Evolutionary conservation across 2,797 vertebrate species (phyloP), one percentile per base, ranked within the genome.

Genomic region (Acanthurus lineatus): DNA sequence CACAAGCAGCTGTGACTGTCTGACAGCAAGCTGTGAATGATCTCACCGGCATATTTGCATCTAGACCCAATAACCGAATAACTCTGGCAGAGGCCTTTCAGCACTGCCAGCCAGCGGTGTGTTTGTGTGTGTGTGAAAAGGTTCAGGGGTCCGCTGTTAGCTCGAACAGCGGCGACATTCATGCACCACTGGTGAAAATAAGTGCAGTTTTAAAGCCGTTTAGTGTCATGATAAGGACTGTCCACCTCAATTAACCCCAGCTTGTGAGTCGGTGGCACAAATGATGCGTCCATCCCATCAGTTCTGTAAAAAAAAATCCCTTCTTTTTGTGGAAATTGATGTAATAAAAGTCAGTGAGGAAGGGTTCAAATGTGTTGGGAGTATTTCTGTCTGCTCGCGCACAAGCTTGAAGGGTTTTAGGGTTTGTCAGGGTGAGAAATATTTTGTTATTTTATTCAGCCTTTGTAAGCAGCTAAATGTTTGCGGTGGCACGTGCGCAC

Each of bases 181-280:
- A 91, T 56, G 86, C 86, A 69, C 83, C 84, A 28, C 76, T 62
- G 86, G 83, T 2, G 6, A 80, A 87, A 91, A 86, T 88, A 83
- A 90, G 84, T 80, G 76, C 20, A 57, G 15, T 65, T 92, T 92
- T 84, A 81, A 86, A 88, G 79, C 80, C 84, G 74, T 88, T 92
- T 89, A 82, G 84, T 81, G 75, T 86, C 83, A 80, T 63, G 88
- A 84, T 85, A 82, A 53, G 66, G 75, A 62, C 86, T 79, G 85
- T 89, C 90, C 79, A 69, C 88, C 83, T 83, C 83, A 75, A 88
- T 91, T 91, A 92, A 85, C 86, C 81, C 62, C 7, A 15, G 52
- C 72, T 12, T 63, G 65, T 63, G 86, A 79, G 69, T 79, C 70
- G 16, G 59, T 19, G 6, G 77, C 61, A 69, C 38, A 76, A 80